phyloP scores from a whole-genome alignment of 2,888 invertebrate species.

The Agapostemon virescens region DNA sequence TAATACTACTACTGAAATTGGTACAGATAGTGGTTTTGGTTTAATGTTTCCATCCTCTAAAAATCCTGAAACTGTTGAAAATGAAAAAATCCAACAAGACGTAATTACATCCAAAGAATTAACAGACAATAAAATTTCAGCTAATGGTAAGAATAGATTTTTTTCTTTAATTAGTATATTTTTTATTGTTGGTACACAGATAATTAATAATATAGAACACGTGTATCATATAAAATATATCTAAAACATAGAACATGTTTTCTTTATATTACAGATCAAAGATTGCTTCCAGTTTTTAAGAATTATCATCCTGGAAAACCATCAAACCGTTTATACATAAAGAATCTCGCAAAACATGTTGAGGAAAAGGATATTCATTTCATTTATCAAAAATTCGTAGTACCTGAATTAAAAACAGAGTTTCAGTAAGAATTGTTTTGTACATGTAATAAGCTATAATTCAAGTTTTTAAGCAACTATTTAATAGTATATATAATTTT shows the following conservation, averaged over 20 bases:
- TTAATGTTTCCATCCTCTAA: conserved; percentile 75
- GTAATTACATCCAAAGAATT: conserved; percentile 86
- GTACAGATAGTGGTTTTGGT: conserved; percentile 74
- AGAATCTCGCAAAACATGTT: conserved; percentile 92
- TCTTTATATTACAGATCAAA: conserved; percentile 82
- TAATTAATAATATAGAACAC: not conserved
- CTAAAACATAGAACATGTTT: conserved; percentile 13
- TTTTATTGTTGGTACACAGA: not conserved
- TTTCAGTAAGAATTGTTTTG: conserved; percentile 63
- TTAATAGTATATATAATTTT: conserved; percentile 57
- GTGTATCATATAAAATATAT: not conserved
- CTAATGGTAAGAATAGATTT: conserved; percentile 80
- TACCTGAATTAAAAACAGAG: conserved; percentile 78
- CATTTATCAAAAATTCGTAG: conserved; percentile 87
- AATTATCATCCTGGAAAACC: conserved; percentile 92
- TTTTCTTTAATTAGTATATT: conserved; percentile 13
- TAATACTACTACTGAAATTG: conserved; percentile 41
- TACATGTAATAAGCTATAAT: not conserved
- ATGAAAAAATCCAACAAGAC: conserved; percentile 70
- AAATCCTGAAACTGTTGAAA: conserved; percentile 63
- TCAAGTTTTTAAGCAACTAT: not conserved
- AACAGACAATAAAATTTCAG: conserved; percentile 85
- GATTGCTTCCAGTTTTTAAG: conserved; percentile 89
- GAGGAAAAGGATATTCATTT: conserved; percentile 87
- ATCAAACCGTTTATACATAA: conserved; percentile 93